Conservation (phyloP, 1,140 invertebrate genomes). For the Hydropsyche tenuis region DNA sequence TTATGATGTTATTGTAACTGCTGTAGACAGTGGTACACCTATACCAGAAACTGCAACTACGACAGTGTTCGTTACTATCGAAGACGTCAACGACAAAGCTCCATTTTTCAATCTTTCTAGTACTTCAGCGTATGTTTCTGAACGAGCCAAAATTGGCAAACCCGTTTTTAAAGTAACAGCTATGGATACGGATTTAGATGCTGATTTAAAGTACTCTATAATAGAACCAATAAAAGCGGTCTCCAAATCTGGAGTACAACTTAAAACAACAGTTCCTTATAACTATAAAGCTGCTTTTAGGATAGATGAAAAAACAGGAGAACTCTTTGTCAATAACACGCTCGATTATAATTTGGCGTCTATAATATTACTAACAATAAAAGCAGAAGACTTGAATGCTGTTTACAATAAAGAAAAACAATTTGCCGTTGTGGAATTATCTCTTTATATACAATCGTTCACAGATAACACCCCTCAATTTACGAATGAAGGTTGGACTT, state of each 20-base stretch:
- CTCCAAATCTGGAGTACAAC: slow-evolving; percentile 76
- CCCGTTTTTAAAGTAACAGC: slow-evolving; percentile 70
- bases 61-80: slow-evolving; percentile 73
- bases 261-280: slow-evolving; percentile 67
- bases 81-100: slow-evolving; percentile 84
- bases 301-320: slow-evolving; percentile 73
- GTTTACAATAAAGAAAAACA: slow-evolving; percentile 71
- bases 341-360: slow-evolving; percentile 81
- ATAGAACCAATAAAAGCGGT: slow-evolving; percentile 73
- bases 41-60: slow-evolving; percentile 79
- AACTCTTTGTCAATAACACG: slow-evolving; percentile 72
- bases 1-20: slow-evolving; percentile 76
- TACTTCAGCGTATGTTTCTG: slow-evolving; percentile 74
- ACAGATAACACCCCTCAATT: slow-evolving; percentile 82
- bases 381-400: slow-evolving; percentile 76
- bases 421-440: slow-evolving; percentile 71
- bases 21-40: slow-evolving; percentile 74
- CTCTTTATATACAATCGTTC: slow-evolving; percentile 81
- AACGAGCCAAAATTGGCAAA: slow-evolving; percentile 71
- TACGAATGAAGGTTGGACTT: slow-evolving; percentile 72
- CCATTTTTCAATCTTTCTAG: slow-evolving; percentile 74
- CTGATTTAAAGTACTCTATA: slow-evolving; percentile 73
- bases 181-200: slow-evolving; percentile 73
- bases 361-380: slow-evolving; percentile 79
- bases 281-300: slow-evolving; percentile 73